phyloP scores from a whole-genome alignment of 1,140 invertebrate species.

The Thaumatotibia leucotreta region DNA sequence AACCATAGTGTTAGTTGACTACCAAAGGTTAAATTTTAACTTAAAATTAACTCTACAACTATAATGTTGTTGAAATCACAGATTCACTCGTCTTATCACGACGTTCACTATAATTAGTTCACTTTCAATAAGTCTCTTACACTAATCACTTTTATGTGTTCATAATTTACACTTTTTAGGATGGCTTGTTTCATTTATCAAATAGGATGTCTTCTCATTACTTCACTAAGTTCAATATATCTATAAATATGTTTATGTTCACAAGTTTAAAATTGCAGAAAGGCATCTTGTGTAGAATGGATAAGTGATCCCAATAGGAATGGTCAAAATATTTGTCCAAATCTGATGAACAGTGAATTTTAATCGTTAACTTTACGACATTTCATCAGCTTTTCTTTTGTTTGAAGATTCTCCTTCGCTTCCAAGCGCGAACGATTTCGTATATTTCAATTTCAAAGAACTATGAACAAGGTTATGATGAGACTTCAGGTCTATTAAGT shows the following conservation, averaged over 20 bases:
- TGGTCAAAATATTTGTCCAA: too few relatives aligned
- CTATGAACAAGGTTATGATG: slow-evolving; percentile 29
- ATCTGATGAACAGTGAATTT: too few relatives aligned
- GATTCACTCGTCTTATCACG: not conserved
- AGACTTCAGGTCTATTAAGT: slow-evolving; percentile 30
- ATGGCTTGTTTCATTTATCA: not conserved
- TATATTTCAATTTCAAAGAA: slow-evolving; percentile 15
- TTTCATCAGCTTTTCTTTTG: too few relatives aligned
- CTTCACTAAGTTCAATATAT: not conserved
- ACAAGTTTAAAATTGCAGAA: not conserved
- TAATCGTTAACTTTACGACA: too few relatives aligned
- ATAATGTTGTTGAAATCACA: slow-evolving; percentile 6
- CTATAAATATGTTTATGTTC: not conserved
- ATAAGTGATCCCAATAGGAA: not conserved
- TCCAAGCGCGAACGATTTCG: not conserved
- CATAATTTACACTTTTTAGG: not conserved
- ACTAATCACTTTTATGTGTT: not conserved
- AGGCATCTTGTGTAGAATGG: not conserved
- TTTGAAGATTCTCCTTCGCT: too few relatives aligned
- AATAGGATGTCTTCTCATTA: not conserved
- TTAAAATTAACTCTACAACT: slow-evolving; percentile 9
- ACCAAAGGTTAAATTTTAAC: not conserved
- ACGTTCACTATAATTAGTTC: not conserved
- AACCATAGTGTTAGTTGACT: not conserved
- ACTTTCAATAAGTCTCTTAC: not conserved